A percentile compares a stretch with the other conserved stretches of the same genome.
Conservation (phyloP, 2,113 vertebrate genomes). For the Zapus hudsonius region DNA sequence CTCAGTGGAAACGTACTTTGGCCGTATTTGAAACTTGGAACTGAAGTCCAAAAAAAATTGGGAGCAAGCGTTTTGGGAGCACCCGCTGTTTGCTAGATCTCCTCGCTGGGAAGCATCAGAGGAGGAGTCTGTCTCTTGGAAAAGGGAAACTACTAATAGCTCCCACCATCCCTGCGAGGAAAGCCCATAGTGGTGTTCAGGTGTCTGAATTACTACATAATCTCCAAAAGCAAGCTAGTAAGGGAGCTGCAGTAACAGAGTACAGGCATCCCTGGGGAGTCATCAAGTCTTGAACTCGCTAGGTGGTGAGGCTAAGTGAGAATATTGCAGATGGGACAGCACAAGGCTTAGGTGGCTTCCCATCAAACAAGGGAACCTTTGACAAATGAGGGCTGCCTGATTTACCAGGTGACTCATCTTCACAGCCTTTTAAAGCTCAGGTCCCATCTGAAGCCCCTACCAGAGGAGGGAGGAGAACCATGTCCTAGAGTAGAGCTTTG, state of each 20-base stretch:
- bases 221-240: background rate
- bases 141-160: background rate
- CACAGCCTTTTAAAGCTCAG: too few relatives aligned
- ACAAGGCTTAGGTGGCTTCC: background rate
- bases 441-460: too few relatives aligned
- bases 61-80: background rate
- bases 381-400: too few relatives aligned
- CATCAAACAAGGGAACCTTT: fast-evolving
- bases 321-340: background rate
- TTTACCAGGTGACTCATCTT: too few relatives aligned
- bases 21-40: background rate
- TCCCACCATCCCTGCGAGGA: background rate
- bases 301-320: background rate
- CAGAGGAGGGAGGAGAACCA: too few relatives aligned
- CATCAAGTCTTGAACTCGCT: background rate
- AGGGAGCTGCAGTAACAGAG: background rate
- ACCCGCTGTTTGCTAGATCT: conserved; percentile 15
- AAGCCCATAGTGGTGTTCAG: background rate
- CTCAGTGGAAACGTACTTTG: conserved; percentile 49
- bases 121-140: background rate
- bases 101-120: background rate
- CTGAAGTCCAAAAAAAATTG: conserved; percentile 13
- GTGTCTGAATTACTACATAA: background rate
- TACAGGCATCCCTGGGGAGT: background rate
- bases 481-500: too few relatives aligned